Evolutionary conservation across 2,113 vertebrate species (phyloP).

Genomic region (Pelmatolapia mariae): DNA sequence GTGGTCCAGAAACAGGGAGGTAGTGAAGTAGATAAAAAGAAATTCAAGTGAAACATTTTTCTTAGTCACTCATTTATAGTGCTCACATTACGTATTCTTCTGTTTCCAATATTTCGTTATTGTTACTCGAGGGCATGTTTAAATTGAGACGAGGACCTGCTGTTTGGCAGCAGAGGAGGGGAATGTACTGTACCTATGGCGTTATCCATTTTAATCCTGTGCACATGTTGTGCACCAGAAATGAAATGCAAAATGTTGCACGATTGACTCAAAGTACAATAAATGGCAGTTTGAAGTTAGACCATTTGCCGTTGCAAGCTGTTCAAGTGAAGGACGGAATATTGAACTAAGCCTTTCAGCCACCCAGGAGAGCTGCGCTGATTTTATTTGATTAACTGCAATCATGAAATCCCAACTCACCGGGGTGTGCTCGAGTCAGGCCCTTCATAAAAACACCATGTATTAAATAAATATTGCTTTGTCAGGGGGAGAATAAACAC

Average conservation of each 20-base stretch:
- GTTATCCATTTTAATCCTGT: neutral
- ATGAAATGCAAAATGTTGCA: neutral
- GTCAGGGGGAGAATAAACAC: neutral
- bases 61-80: constrained; percentile 30
- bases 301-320: constrained; percentile 2
- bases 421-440: neutral
- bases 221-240: neutral
- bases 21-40: constrained; percentile 41
- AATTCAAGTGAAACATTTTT: constrained; percentile 38
- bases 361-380: neutral
- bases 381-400: constrained; percentile 42
- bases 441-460: neutral
- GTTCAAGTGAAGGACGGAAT: neutral
- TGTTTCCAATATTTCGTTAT: constrained; percentile 41
- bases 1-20: constrained; percentile 25
- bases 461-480: neutral
- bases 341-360: neutral
- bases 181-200: neutral
- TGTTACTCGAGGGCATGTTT: constrained; percentile 30
- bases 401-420: constrained; percentile 21
- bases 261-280: neutral
- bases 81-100: constrained; percentile 26
- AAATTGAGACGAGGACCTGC: constrained; percentile 4
- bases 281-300: neutral
- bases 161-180: neutral